These are phyloP conservation scores for Nesogale talazaci DNA, from an alignment of 2,113 vertebrate species.

Conservation along the genomic window DNA sequence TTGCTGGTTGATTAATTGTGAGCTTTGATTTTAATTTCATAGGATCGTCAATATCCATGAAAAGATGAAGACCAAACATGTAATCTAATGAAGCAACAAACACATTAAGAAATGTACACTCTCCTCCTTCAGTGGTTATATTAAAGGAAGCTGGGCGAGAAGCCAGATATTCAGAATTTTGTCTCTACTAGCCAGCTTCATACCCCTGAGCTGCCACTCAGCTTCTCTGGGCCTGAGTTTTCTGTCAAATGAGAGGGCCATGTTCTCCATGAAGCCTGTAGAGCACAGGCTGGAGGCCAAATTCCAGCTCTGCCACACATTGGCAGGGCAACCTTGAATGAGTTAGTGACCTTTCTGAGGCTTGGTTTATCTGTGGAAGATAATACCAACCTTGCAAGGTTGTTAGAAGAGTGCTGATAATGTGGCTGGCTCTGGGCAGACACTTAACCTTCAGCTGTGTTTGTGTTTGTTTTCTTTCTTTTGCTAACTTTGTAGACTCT, in stretches of 20 bases:
- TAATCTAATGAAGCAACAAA: constrained; percentile 55
- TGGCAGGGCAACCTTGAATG: background rate
- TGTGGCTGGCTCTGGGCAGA: background rate
- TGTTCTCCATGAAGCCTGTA: background rate
- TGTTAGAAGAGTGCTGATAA: constrained; percentile 6
- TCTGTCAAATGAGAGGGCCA: background rate
- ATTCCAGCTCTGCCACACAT: background rate
- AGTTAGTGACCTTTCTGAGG: constrained; percentile 24
- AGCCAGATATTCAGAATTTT: background rate
- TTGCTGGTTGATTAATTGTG: background rate
- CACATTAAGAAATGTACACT: background rate
- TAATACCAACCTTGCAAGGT: background rate
- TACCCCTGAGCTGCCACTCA: background rate
- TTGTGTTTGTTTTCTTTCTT: background rate
- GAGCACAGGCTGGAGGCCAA: background rate
- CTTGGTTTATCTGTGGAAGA: constrained; percentile 53
- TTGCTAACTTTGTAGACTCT: constrained; percentile 26
- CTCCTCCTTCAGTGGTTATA: background rate
- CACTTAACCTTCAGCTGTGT: background rate
- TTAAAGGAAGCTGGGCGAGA: constrained; percentile 4
- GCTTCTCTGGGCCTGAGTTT: background rate
- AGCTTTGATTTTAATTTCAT: constrained; percentile 46
- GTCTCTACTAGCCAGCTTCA: background rate
- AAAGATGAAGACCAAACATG: constrained; percentile 40
- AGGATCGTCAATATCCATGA: constrained; percentile 16